Base-by-base conservation (phyloP, 2,797 vertebrate genomes). In the Sphaeramia orbicularis region DNA sequence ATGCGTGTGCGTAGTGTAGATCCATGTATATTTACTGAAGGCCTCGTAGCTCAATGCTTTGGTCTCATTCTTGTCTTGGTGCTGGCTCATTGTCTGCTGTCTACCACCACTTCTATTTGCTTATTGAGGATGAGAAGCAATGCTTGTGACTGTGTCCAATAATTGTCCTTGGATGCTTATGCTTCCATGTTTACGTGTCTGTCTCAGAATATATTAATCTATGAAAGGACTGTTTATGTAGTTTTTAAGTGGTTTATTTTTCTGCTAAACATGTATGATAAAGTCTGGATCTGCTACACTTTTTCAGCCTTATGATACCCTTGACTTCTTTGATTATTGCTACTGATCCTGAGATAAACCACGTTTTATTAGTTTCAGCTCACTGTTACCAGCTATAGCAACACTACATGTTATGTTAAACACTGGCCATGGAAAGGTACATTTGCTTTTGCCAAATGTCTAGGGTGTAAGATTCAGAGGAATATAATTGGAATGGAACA, bases 41-140 rank as follows among this genome's bases (percentile, higher is more conserved):
- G 85, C 79, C 89, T 93, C 91, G 91, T 81, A 74, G 84, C 59
- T 72, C 72, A 3, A n/a, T 79, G 37, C 78, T 78, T 50, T 77
- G 80, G 83, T 86, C 73, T 19, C 19, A n/a, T 27, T 42, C 44
- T 87, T 57, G 64, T 82, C 82, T 63, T 65, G 57, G 30, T 67
- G 52, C 66, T 57, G 58, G 16, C 58, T 62, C 73, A 49, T 67
- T 76, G 72, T 85, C 51, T 80, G 51, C 53, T 53, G 63, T 77
- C 85, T 49, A 69, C 76, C 71, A 54, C 71, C 57, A 59, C 61
- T 49, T 65, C 49, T 72, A 77, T 87, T 86, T 88, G 78, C 74
- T 78, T 85, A 71, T 79, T 86, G 66, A 62, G 59, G 68, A 76
- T 37, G 80, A 71, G 58, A 74, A 18, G 30, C 38, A 6, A 42